These are phyloP conservation scores for Centropyge bicolor DNA, from an alignment of 2,797 vertebrate genomes.

Conservation along the genomic window DNA sequence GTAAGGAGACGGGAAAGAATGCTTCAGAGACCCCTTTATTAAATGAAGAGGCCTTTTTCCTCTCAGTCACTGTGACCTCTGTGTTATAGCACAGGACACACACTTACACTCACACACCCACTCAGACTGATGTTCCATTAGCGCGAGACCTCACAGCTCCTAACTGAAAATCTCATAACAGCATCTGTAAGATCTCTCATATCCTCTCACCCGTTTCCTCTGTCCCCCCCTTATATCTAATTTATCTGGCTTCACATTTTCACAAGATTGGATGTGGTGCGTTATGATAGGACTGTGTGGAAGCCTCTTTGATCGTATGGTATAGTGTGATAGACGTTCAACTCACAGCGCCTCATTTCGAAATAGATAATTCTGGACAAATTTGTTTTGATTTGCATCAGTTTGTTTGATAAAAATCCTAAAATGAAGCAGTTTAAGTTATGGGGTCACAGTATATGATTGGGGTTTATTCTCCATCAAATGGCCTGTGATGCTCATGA, in stretches of 20 bases:
- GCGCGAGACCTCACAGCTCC: constrained; percentile 58
- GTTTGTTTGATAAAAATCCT: constrained; percentile 22
- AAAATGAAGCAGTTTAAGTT: neutral
- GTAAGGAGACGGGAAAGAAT: constrained; percentile 54
- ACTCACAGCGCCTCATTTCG: constrained; percentile 24
- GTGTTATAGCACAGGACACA: constrained; percentile 50
- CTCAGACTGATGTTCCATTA: constrained; percentile 68
- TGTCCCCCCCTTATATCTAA: constrained; percentile 27
- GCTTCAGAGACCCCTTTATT: constrained; percentile 70
- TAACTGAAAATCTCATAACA: constrained; percentile 71
- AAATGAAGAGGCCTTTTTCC: constrained; percentile 71
- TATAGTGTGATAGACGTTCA: constrained; percentile 22
- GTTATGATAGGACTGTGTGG: constrained; percentile 46
- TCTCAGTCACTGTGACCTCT: constrained; percentile 65
- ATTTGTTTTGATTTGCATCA: constrained; percentile 32
- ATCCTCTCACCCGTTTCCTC: constrained; percentile 54
- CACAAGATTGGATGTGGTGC: constrained; percentile 61
- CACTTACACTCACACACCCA: constrained; percentile 43
- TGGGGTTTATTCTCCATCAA: constrained; percentile 8
- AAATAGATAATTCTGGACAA: constrained; percentile 21
- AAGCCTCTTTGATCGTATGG: constrained; percentile 58
- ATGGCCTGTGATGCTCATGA: constrained; percentile 12
- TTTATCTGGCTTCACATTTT: constrained; percentile 58
- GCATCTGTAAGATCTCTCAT: constrained; percentile 68
- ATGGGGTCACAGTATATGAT: neutral